Conservation (phyloP, 2,888 invertebrate genomes). For the Ochropleura leucogaster region DNA sequence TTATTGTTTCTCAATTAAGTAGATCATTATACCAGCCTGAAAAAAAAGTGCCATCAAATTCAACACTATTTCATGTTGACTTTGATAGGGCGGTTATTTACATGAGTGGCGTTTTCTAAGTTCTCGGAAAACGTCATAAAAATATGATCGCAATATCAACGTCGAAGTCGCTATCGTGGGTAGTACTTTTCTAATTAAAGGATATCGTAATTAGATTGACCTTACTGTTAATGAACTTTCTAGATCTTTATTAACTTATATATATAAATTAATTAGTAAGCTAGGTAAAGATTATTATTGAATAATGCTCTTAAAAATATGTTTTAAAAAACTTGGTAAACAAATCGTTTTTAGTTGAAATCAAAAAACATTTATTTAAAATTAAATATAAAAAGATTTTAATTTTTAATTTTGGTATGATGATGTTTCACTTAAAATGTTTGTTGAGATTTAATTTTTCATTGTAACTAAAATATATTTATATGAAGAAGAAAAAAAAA, state of each 20-base stretch:
- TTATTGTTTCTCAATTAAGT: no score
- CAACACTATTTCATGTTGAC: not conserved
- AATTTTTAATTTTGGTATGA: no score
- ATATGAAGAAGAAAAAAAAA: no score
- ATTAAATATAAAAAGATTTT: no score
- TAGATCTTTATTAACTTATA: not conserved
- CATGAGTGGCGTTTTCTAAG: not conserved
- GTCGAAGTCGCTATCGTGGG: slow-evolving; percentile 51
- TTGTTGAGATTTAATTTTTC: no score
- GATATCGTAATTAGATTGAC: slow-evolving; percentile 57
- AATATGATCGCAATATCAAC: slow-evolving; percentile 26
- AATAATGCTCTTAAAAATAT: not conserved
- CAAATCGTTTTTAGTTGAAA: no score
- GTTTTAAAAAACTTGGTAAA: not conserved
- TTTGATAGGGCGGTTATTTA: not conserved
- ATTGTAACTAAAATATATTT: no score
- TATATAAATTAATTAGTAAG: not conserved
- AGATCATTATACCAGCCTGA: not conserved
- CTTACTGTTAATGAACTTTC: slow-evolving; percentile 19
- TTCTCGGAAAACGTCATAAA: slow-evolving; percentile 14
- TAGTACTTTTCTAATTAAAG: slow-evolving; percentile 63
- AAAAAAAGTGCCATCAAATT: not conserved
- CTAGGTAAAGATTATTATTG: not conserved
- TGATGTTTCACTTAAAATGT: no score
- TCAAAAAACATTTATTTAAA: no score